Conservation (phyloP, 2,888 invertebrate genomes). For the Drosophila gaucha region DNA sequence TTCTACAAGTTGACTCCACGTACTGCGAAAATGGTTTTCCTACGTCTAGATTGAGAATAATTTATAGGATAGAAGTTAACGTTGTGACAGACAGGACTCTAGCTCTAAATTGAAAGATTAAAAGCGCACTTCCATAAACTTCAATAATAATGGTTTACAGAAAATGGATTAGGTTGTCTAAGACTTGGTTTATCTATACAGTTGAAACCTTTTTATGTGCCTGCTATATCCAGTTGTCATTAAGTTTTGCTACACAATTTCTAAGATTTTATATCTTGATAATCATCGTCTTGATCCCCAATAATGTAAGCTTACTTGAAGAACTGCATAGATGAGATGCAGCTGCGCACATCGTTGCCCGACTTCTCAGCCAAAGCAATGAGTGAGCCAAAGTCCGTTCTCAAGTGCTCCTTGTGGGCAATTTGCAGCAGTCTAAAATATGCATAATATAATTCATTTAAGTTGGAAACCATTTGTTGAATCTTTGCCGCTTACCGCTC, state of each 20-base stretch:
- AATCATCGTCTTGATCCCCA: background rate
- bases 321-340: constrained; percentile 95
- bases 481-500: constrained; percentile 83
- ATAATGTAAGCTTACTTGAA: constrained; percentile 83
- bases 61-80: too few species aligned
- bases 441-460: background rate
- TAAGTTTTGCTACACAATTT: too few species aligned
- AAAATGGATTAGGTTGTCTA: background rate
- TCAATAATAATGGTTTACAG: background rate
- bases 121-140: too few species aligned
- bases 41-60: background rate
- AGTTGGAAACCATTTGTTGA: background rate
- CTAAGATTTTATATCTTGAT: too few species aligned
- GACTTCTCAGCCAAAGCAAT: constrained; percentile 93
- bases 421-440: constrained; percentile 88
- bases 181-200: background rate
- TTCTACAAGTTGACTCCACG: too few species aligned
- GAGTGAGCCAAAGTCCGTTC: constrained; percentile 89
- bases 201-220: background rate
- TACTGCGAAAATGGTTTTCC: too few species aligned
- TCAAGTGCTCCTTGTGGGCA: constrained; percentile 88
- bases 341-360: constrained; percentile 95
- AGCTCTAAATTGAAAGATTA: too few species aligned
- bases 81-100: too few species aligned
- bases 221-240: background rate